A percentile compares a stretch with the other conserved stretches of the same genome.
Evolutionary conservation across 2,888 invertebrate genomes (phyloP).

Genomic region (Folsomia candida): DNA sequence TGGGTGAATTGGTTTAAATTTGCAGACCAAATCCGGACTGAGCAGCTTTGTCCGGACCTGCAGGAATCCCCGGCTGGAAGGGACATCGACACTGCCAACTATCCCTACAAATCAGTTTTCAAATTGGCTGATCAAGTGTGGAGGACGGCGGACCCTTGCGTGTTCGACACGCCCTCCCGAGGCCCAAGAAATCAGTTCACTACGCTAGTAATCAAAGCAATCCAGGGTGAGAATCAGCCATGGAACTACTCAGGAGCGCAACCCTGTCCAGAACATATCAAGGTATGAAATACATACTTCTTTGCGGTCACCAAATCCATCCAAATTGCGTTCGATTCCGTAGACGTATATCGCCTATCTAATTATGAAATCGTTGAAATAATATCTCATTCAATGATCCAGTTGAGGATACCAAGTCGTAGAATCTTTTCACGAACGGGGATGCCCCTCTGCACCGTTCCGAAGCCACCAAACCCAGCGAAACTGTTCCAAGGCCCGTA

Average conservation of each 20-base stretch:
- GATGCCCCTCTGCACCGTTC: neutral
- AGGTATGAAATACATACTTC: too few species aligned
- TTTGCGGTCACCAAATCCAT: too few species aligned
- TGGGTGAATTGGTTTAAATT: too few species aligned
- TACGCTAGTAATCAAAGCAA: slow-evolving; percentile 33
- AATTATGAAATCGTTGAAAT: too few species aligned
- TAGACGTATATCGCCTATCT: too few species aligned
- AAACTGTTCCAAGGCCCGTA: slow-evolving; percentile 7
- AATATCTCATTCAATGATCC: neutral
- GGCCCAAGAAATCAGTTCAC: slow-evolving; percentile 25
- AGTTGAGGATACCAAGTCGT: neutral
- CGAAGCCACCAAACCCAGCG: neutral
- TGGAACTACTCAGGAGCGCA: slow-evolving; percentile 31
- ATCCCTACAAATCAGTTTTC: slow-evolving; percentile 40
- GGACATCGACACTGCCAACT: slow-evolving; percentile 42
- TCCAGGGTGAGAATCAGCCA: slow-evolving; percentile 26
- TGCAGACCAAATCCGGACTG: slow-evolving; percentile 34
- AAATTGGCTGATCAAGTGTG: slow-evolving; percentile 30
- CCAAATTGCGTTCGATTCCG: too few species aligned
- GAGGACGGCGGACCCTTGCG: slow-evolving; percentile 29
- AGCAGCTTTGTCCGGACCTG: slow-evolving; percentile 39
- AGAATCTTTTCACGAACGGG: neutral
- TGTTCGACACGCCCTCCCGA: slow-evolving; percentile 39
- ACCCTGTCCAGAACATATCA: slow-evolving; percentile 37
- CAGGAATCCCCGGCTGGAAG: slow-evolving; percentile 32